phyloP scores from a whole-genome alignment of 2,888 invertebrate genomes.

The Meteorus cinctellus region DNA sequence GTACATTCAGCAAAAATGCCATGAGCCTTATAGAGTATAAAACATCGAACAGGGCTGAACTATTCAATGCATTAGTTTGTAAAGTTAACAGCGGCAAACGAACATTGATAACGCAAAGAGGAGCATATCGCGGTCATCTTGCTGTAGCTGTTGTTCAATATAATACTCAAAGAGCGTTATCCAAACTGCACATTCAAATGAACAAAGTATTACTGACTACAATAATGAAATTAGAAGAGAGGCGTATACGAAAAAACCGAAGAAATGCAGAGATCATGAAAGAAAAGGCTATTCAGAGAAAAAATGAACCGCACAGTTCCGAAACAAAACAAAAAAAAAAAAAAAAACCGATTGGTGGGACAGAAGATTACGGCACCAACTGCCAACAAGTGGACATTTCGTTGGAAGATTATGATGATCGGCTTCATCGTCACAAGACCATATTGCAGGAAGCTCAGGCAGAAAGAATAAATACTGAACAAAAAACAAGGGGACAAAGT shows the following conservation, averaged over 20 bases:
- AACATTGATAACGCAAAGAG: not conserved
- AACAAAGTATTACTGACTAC: not conserved
- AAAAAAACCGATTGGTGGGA: not conserved
- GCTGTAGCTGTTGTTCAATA: not conserved
- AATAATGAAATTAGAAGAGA: not conserved
- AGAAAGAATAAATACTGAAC: too few relatives aligned
- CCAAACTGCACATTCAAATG: not conserved
- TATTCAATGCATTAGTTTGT: not conserved
- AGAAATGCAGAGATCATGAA: not conserved
- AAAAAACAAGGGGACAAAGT: too few relatives aligned
- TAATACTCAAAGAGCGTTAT: not conserved
- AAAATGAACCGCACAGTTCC: not conserved
- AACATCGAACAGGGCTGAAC: not conserved
- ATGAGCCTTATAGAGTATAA: not conserved
- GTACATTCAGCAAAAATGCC: slow-evolving; percentile 1
- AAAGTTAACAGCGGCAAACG: not conserved
- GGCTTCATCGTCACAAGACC: too few relatives aligned
- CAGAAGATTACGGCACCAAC: not conserved
- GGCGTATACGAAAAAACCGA: not conserved
- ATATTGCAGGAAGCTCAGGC: too few relatives aligned
- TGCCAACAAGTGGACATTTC: not conserved
- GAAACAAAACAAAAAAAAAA: too few relatives aligned
- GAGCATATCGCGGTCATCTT: not conserved
- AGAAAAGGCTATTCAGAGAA: not conserved
- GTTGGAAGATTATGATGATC: not conserved